A percentile compares a stretch with the other conserved stretches of the same genome.
These are phyloP conservation scores for Apamea monoglypha DNA, from an alignment of 2,888 invertebrate genomes.

Conservation along the genomic window DNA sequence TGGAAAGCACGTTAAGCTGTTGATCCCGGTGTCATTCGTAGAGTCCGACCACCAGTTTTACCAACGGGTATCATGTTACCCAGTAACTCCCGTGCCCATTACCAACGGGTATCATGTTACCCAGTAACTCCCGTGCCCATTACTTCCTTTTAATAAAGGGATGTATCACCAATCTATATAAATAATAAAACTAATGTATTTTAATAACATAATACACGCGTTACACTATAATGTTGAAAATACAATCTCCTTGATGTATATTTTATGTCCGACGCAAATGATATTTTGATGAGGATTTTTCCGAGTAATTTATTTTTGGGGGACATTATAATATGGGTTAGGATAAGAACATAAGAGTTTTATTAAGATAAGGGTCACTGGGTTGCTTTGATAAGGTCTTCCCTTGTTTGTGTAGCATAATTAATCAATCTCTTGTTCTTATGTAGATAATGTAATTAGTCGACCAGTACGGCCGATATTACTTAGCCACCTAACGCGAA, in stretches of 20 bases:
- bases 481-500: too few relatives aligned
- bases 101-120: too few relatives aligned
- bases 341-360: background rate
- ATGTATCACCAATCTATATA: background rate
- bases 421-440: too few relatives aligned
- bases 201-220: slow-evolving; percentile 5
- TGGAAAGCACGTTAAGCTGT: too few relatives aligned
- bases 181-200: slow-evolving; percentile 7
- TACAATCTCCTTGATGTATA: slow-evolving; percentile 40
- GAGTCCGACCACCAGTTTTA: too few relatives aligned
- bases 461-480: too few relatives aligned
- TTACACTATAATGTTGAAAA: slow-evolving; percentile 5
- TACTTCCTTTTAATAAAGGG: background rate
- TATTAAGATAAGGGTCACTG: background rate
- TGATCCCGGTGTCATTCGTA: too few relatives aligned
- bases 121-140: background rate
- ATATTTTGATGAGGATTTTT: slow-evolving; percentile 43
- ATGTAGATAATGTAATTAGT: too few relatives aligned
- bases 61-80: too few relatives aligned
- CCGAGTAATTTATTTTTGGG: slow-evolving; percentile 35
- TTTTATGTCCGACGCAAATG: slow-evolving; percentile 43
- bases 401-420: background rate
- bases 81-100: too few relatives aligned
- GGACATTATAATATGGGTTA: background rate
- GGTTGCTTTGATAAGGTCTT: background rate